A percentile compares a stretch with the other conserved stretches of the same genome.
Evolutionary conservation across 2,113 vertebrate genomes (phyloP).

Genomic region (Proterorhinus semilunaris): DNA sequence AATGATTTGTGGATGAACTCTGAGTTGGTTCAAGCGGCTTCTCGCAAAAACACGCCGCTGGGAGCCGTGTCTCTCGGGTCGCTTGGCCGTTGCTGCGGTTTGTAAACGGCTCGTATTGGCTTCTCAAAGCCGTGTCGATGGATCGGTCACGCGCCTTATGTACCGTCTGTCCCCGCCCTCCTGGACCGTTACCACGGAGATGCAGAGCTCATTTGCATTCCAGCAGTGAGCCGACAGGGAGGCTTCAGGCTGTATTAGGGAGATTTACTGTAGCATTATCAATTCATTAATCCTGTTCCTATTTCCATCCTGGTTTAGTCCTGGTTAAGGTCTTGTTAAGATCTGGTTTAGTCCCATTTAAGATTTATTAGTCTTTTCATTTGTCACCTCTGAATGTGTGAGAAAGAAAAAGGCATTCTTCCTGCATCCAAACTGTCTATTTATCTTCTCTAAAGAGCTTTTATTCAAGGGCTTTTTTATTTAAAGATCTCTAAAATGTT

Average conservation of each 20-base stretch:
- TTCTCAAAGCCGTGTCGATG: constrained; percentile 56
- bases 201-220: constrained; percentile 36
- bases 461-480: no score
- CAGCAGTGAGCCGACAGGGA: not conserved
- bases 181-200: constrained; percentile 14
- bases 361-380: not conserved
- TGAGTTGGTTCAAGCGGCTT: no score
- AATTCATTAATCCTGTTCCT: not conserved
- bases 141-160: constrained; percentile 56
- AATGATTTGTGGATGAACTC: no score
- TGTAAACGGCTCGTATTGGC: constrained; percentile 41
- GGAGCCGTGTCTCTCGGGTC: not conserved
- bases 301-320: not conserved
- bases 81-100: not conserved
- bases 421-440: no score
- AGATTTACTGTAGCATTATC: not conserved
- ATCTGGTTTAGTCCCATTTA: no score
- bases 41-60: no score
- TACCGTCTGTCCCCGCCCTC: constrained; percentile 30
- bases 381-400: not conserved
- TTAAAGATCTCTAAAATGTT: no score
- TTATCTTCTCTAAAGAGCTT: no score
- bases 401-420: no score
- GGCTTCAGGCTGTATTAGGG: not conserved
- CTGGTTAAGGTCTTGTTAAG: not conserved